Percentiles rank a stretch among this genome's conserved stretches.
Conservation (phyloP, 2,797 vertebrate genomes). For the Catharus ustulatus region DNA sequence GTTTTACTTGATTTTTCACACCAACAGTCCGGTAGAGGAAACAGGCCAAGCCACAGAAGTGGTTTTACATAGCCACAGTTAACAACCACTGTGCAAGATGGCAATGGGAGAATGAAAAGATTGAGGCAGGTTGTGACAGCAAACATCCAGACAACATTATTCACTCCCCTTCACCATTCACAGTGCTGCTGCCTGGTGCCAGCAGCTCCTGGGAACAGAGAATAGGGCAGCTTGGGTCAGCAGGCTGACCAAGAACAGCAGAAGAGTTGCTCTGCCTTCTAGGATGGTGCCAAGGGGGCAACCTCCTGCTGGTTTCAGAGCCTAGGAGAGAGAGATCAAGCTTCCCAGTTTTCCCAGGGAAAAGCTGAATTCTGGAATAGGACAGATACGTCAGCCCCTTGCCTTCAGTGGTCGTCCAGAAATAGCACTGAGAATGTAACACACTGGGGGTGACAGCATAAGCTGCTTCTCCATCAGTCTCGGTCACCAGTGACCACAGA, state of each 20-base stretch:
- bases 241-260: not conserved
- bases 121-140: not conserved
- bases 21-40: not conserved
- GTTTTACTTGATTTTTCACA: not conserved
- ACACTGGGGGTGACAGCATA: rapidly evolving
- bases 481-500: not conserved
- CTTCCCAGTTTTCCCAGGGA: not conserved
- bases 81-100: not conserved
- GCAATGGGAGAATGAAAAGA: not conserved
- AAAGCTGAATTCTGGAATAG: not conserved
- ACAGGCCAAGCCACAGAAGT: not conserved
- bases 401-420: not conserved
- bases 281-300: not conserved
- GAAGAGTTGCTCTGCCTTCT: not conserved
- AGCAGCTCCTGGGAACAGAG: not conserved
- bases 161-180: not conserved
- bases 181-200: rapidly evolving
- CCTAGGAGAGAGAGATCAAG: not conserved
- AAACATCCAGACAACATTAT: not conserved
- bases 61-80: not conserved
- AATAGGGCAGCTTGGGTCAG: not conserved
- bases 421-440: not conserved
- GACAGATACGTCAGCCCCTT: rapidly evolving
- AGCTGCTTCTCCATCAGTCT: not conserved
- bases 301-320: not conserved